phyloP scores from a whole-genome alignment of 2,797 vertebrate genomes.

The Microhierax caerulescens region DNA sequence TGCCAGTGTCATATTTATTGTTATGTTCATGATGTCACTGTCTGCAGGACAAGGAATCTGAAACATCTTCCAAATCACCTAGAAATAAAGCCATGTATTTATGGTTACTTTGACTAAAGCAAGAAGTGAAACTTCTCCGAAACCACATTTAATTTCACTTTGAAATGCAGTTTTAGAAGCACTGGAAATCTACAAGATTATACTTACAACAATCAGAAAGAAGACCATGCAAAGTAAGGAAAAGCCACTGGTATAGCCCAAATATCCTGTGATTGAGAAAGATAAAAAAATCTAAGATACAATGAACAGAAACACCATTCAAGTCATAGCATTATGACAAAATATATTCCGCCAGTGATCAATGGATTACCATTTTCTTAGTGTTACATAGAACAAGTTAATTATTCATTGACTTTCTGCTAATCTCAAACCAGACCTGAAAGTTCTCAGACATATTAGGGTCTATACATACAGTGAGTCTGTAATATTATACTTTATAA shows the following conservation, averaged over 20 bases:
- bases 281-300: neutral
- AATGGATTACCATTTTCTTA: neutral
- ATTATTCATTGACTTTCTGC: neutral
- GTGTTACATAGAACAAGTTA: neutral
- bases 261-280: slow-evolving; percentile 83
- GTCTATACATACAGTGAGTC: neutral
- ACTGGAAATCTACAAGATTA: neutral
- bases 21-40: slow-evolving; percentile 61
- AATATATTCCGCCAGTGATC: neutral
- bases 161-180: neutral
- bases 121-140: neutral
- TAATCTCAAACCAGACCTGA: neutral
- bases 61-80: slow-evolving; percentile 98
- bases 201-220: slow-evolving; percentile 95
- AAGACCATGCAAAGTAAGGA: slow-evolving; percentile 98
- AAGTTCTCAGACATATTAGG: neutral
- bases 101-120: neutral
- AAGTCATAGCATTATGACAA: neutral
- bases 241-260: slow-evolving; percentile 96
- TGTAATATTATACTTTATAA: neutral
- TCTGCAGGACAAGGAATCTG: slow-evolving; percentile 87
- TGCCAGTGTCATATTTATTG: slow-evolving; percentile 71
- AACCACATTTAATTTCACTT: neutral
- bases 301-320: neutral
- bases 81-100: neutral